Conservation (phyloP, 1,140 invertebrate species). For the Heliconius himera region DNA sequence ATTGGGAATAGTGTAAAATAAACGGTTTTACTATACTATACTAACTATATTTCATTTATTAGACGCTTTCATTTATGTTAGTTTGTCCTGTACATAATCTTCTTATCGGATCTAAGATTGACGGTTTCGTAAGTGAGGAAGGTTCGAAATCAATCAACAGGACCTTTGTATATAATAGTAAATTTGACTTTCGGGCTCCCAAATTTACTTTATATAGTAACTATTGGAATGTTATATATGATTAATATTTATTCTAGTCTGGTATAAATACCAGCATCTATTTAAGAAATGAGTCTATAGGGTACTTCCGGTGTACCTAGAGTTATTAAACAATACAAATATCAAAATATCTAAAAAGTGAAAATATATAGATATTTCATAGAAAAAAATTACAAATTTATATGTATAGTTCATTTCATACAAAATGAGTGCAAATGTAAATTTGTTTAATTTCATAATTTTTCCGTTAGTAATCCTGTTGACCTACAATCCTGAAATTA, state of each 20-base stretch:
- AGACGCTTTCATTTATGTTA: background rate
- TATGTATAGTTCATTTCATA: too few species aligned
- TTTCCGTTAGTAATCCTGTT: too few species aligned
- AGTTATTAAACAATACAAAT: too few species aligned
- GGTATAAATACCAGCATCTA: background rate
- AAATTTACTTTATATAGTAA: background rate
- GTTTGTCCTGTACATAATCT: background rate
- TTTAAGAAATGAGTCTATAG: background rate
- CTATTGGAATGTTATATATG: background rate
- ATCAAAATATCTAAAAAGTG: too few species aligned
- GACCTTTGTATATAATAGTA: background rate
- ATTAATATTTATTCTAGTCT: background rate
- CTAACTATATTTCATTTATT: background rate
- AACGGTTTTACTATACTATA: too few species aligned
- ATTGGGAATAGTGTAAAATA: too few species aligned
- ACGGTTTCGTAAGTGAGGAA: background rate
- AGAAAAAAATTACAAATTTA: too few species aligned
- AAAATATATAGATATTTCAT: too few species aligned
- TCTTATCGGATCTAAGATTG: constrained; percentile 19
- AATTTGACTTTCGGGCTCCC: background rate
- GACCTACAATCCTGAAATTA: too few species aligned
- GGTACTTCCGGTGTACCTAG: too few species aligned
- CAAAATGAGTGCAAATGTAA: too few species aligned
- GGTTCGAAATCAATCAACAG: constrained; percentile 7
- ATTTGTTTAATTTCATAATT: too few species aligned